phyloP scores from a whole-genome alignment of 2,797 vertebrate species.

The Spea hammondii region DNA sequence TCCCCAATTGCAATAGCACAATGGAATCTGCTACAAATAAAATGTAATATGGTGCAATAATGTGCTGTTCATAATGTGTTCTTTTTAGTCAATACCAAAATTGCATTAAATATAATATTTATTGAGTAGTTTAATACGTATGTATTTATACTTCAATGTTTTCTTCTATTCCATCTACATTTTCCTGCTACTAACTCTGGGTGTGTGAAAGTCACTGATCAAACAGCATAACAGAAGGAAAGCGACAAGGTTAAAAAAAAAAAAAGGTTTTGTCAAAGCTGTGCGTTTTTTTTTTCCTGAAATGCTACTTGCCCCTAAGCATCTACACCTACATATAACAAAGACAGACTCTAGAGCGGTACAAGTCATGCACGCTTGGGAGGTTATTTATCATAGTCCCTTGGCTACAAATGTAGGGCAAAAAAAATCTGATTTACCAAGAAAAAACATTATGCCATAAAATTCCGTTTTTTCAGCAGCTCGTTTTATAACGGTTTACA shows the following conservation, averaged over 20 bases:
- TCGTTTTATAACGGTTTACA: too few species aligned
- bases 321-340: conserved; percentile 5
- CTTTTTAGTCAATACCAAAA: too few species aligned
- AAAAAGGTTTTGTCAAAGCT: conserved; percentile 3
- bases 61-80: too few species aligned
- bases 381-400: conserved; percentile 9
- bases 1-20: too few species aligned
- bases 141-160: too few species aligned
- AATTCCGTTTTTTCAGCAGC: too few species aligned
- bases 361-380: conserved; percentile 1
- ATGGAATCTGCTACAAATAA: too few species aligned
- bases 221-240: conserved; percentile 8
- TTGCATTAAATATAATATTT: too few species aligned
- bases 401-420: neutral
- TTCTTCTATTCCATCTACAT: too few species aligned
- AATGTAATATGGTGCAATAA: too few species aligned
- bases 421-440: conserved; percentile 2
- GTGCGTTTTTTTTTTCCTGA: conserved; percentile 3
- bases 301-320: conserved; percentile 1
- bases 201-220: conserved; percentile 3
- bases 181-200: neutral
- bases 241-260: neutral
- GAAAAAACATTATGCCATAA: neutral
- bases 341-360: neutral
- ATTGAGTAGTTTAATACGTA: too few species aligned